Evolutionary conservation across 2,797 vertebrate genomes (phyloP), one percentile per base, ranked within the genome.

Genomic region (Sparidentex hasta): DNA sequence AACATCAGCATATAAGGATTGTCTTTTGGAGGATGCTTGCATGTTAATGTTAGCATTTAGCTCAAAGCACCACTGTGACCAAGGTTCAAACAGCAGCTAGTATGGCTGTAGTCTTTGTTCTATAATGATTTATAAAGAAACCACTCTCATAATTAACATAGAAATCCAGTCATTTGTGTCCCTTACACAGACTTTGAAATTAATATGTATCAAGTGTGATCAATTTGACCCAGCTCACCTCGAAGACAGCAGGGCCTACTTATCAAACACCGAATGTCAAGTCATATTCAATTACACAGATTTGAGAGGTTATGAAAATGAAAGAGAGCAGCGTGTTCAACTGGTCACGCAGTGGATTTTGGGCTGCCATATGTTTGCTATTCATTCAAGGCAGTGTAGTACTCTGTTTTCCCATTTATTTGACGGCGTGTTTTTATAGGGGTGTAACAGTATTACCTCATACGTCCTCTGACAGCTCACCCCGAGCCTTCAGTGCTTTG

Each of bases 391-490:
- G 47, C 65, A 67, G 64, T 58, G 64, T 73, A 83, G 48, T 78
- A 59, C 78, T 80, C 71, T 84, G 78, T 79, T 90, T 82, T 78
- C 63, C 66, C 63, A 74, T 85, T 87, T 50, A 74, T 58, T 80
- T 33, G 54, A 78, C 62, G 67, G 78, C 50, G 11, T 92, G 84
- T 90, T 90, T 87, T 90, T 82, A 71, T 89, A 65, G 85, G 93
- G 93, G 93, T 88, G 93, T 92, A 92, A 92, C 93, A 73, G 78
- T 72, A 90, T 94, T 90, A 92, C 91, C 84, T 94, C 93, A 94
- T 88, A 63, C n/a, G 14, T 89, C 81, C 91, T 89, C 84, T 83
- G 85, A 91, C 87, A 88, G 84, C 77, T 83, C 4, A 12, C 80
- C 56, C 25, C n/a, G 43, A 83, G 84, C 84, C 64, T 73, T 83